These are phyloP conservation scores for Venustoraphidia nigricollis DNA, from an alignment of 2,888 invertebrate genomes.

Conservation along the genomic window DNA sequence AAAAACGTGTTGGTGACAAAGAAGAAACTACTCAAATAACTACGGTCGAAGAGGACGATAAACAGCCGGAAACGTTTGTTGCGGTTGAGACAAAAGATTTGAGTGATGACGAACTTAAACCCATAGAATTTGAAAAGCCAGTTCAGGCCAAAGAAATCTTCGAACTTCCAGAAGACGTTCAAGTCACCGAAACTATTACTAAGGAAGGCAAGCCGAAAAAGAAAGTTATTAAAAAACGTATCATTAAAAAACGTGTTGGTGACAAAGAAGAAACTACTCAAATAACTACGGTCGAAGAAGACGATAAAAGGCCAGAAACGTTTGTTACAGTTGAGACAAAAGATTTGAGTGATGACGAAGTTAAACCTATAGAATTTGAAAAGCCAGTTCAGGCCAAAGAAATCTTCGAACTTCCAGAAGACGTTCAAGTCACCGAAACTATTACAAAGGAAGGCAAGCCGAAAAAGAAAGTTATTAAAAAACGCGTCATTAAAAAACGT, in stretches of 20 bases:
- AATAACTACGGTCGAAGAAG: slow-evolving; percentile 20
- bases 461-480: slow-evolving; percentile 20
- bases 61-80: slow-evolving; percentile 21
- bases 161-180: neutral
- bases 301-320: slow-evolving; percentile 17
- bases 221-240: too few relatives aligned
- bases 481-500: slow-evolving; percentile 22
- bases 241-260: too few relatives aligned
- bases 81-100: slow-evolving; percentile 12
- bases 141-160: neutral
- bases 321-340: slow-evolving; percentile 16
- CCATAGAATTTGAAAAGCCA: neutral
- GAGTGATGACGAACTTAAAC: slow-evolving; percentile 10
- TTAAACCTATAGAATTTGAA: slow-evolving; percentile 11
- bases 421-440: slow-evolving; percentile 15
- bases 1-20: slow-evolving; percentile 15
- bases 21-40: slow-evolving; percentile 21
- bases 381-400: slow-evolving; percentile 10
- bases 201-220: too few relatives aligned
- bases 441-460: slow-evolving; percentile 13
- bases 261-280: slow-evolving; percentile 20
- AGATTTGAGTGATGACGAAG: slow-evolving; percentile 9
- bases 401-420: slow-evolving; percentile 15
- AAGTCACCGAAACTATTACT: too few relatives aligned
- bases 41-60: slow-evolving; percentile 18